A percentile compares a stretch with the other conserved stretches of the same genome.
Evolutionary conservation across 2,888 invertebrate genomes (phyloP).

Genomic region (Campoletis raptor): DNA sequence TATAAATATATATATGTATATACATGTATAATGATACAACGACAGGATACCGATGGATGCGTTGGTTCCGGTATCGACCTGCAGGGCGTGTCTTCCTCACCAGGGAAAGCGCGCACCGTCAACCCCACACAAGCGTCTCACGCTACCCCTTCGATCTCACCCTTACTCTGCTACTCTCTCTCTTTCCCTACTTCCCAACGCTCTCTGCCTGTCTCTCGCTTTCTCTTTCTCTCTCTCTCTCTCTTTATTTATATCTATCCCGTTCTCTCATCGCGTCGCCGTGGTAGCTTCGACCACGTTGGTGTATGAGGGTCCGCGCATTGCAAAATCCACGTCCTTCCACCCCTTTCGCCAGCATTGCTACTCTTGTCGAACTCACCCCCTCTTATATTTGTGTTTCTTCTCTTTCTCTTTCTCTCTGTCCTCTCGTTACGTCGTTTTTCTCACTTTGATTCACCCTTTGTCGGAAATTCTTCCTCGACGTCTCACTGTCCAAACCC

Average conservation of each 20-base stretch:
- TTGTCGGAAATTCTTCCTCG: constrained; percentile 68
- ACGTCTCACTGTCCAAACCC: constrained; percentile 73
- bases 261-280: constrained; percentile 24
- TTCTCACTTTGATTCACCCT: constrained; percentile 50
- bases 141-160: constrained; percentile 64
- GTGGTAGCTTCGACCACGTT: constrained; percentile 35
- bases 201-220: constrained; percentile 15
- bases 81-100: constrained; percentile 79
- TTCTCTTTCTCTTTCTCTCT: constrained; percentile 28
- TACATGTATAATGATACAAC: constrained; percentile 42
- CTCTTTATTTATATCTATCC: neutral
- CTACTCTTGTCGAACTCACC: constrained; percentile 50
- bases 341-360: constrained; percentile 27
- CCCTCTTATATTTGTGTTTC: constrained; percentile 12
- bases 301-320: constrained; percentile 35
- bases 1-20: neutral
- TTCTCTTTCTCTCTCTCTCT: constrained; percentile 7
- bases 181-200: constrained; percentile 6
- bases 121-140: constrained; percentile 73
- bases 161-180: constrained; percentile 39
- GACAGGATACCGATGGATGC: constrained; percentile 74
- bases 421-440: neutral
- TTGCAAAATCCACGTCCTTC: constrained; percentile 43
- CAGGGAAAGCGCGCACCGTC: constrained; percentile 76
- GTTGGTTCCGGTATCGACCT: constrained; percentile 81